Evolutionary conservation across 2,113 vertebrate species (phyloP).

Genomic region (Tyto alba): DNA sequence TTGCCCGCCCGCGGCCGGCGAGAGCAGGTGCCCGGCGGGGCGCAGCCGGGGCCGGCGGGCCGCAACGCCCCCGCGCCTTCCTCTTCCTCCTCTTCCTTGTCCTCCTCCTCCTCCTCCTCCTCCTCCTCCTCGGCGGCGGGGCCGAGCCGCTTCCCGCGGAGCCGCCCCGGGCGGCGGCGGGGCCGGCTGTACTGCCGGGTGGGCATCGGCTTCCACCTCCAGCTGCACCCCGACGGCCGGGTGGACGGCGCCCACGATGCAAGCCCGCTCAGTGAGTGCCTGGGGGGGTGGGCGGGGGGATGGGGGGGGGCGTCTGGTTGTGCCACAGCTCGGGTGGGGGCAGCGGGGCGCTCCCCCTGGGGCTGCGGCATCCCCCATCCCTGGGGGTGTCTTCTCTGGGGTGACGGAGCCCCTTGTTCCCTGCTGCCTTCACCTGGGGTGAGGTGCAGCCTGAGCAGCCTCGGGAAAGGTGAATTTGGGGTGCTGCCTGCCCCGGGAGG

Average conservation of each 20-base stretch:
- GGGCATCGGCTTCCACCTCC: slow-evolving; percentile 96
- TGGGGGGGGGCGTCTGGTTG: neutral
- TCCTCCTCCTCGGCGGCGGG: slow-evolving; percentile 1
- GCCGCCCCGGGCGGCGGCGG: slow-evolving; percentile 86
- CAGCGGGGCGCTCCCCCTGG: no score
- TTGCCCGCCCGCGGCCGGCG: slow-evolving; percentile 60
- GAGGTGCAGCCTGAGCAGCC: neutral
- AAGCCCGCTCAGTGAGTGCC: slow-evolving; percentile 87
- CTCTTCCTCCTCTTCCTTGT: neutral
- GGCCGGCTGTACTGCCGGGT: slow-evolving; percentile 92
- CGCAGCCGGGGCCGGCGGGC: slow-evolving; percentile 30
- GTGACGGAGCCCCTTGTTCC: neutral
- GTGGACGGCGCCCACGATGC: slow-evolving; percentile 95
- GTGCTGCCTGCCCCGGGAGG: no score
- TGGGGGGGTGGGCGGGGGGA: neutral
- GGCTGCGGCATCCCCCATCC: neutral
- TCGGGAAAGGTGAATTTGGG: neutral
- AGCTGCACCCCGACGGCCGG: slow-evolving; percentile 93
- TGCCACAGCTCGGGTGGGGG: neutral
- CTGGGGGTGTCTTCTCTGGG: neutral
- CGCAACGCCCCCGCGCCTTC: neutral
- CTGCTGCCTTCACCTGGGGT: no score
- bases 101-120: neutral
- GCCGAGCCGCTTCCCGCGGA: slow-evolving; percentile 70
- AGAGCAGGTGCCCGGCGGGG: slow-evolving; percentile 38